Conservation (phyloP, 2,113 vertebrate genomes). For the Anas platyrhynchos region DNA sequence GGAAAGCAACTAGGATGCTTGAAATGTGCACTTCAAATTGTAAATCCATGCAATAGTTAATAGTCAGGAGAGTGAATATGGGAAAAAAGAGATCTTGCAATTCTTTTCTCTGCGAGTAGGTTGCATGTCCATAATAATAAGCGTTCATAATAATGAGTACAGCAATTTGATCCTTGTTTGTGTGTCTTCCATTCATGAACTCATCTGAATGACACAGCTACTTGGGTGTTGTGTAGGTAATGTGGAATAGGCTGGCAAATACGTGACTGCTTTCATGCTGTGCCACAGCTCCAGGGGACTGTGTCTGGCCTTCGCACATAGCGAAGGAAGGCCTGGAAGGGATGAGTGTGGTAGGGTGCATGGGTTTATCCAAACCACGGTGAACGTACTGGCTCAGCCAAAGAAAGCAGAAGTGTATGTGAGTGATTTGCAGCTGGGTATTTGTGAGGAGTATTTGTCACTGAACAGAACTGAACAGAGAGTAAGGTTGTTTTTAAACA, state of each 20-base stretch:
- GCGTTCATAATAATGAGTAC: background rate
- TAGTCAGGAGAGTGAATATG: background rate
- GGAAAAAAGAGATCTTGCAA: background rate
- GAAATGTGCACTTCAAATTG: background rate
- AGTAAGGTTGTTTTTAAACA: background rate
- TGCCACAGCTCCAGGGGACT: background rate
- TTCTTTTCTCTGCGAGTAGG: background rate
- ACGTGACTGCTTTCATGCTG: background rate
- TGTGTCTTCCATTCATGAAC: background rate
- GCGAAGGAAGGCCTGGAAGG: background rate
- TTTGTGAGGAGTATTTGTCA: background rate
- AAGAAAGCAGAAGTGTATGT: background rate
- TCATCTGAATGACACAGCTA: background rate
- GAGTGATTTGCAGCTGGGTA: background rate
- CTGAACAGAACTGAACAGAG: background rate
- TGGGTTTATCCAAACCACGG: background rate
- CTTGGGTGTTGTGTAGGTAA: background rate
- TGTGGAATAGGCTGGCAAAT: background rate
- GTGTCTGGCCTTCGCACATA: background rate
- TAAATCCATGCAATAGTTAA: background rate
- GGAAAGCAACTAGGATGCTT: background rate
- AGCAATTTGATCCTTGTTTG: background rate
- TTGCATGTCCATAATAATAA: background rate
- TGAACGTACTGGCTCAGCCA: background rate
- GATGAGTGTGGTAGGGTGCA: rapidly evolving